Evolutionary conservation across 2,888 invertebrate species (phyloP), one percentile per base, ranked within the genome.

Genomic region (Ochropleura leucogaster): DNA sequence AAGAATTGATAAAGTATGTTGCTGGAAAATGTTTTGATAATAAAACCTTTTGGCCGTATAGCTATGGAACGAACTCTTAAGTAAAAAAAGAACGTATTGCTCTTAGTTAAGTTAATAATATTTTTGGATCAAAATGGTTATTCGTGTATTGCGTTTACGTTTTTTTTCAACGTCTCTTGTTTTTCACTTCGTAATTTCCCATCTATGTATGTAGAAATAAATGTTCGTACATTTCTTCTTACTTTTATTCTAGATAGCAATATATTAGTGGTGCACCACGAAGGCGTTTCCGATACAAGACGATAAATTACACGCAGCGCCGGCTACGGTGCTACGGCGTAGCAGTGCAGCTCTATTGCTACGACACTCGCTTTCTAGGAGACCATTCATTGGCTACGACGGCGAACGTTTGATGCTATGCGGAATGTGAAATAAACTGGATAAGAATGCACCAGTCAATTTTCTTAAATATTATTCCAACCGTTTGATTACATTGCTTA

Each of bases 231-330:
- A 72, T 79, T 88, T 86, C 70, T 74, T 82, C 16, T 49, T 40
- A 67, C 14, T 80, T 85, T 80, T 86, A 83, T 86, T 79, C 84
- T 84, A 87, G 83, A 84, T 84, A 82, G 88, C 85, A 88, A 90
- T 91, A 90, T 90, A 91, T 92, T 90, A 92, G 82, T 82, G 83
- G 87, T 87, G 88, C 87, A 90, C 88, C 88, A 79, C 83, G 83
- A 83, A 90, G 92, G 90, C 92, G 92, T 92, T 94, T 93, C 94
- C 94, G 92, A 92, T 92, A 93, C 91, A 87, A 73, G 81, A 89
- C 92, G 84, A 94, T 95, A 95, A 94, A 95, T 94, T 91, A 92
- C 89, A 85, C 79, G 87, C 84, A 77, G 79, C 75, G 82, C 86
- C 88, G 84, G 79, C 82, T 81, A 82, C 85, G 82, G 79, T 77